Conservation (phyloP, 2,113 vertebrate species). For the Bubo bubo region DNA sequence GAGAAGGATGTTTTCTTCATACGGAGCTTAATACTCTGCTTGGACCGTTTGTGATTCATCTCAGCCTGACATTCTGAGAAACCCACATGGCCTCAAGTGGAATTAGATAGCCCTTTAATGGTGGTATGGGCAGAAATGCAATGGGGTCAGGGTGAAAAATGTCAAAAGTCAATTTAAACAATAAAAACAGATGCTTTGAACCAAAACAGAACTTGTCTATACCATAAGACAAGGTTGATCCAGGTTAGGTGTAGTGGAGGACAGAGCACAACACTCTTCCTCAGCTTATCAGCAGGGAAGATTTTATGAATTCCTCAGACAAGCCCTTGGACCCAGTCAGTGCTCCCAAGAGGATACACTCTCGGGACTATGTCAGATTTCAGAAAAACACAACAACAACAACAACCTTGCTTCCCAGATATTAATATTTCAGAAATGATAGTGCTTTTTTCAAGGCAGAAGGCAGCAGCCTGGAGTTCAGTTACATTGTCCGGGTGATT, state of each 20-base stretch:
- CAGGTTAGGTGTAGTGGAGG: background rate
- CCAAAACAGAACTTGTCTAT: background rate
- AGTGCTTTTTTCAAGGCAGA: conserved; percentile 5
- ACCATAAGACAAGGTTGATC: background rate
- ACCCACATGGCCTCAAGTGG: background rate
- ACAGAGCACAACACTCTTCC: background rate
- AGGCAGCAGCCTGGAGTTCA: conserved; percentile 48
- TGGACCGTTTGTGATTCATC: background rate
- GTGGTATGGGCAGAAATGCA: background rate
- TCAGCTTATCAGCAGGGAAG: background rate
- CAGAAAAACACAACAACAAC: background rate
- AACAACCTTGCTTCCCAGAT: background rate
- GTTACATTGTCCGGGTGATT: background rate
- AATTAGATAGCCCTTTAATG: background rate
- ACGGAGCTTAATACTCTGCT: background rate
- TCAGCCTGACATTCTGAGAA: background rate
- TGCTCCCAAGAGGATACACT: background rate
- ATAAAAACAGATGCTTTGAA: background rate
- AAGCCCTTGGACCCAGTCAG: background rate
- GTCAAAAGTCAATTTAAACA: background rate
- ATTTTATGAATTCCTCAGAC: background rate
- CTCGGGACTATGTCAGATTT: background rate
- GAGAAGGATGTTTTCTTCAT: background rate
- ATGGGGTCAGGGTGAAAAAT: background rate
- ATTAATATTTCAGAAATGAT: background rate